Evolutionary conservation across 2,113 vertebrate species (phyloP).

Genomic region (Dryoscopus gambensis): DNA sequence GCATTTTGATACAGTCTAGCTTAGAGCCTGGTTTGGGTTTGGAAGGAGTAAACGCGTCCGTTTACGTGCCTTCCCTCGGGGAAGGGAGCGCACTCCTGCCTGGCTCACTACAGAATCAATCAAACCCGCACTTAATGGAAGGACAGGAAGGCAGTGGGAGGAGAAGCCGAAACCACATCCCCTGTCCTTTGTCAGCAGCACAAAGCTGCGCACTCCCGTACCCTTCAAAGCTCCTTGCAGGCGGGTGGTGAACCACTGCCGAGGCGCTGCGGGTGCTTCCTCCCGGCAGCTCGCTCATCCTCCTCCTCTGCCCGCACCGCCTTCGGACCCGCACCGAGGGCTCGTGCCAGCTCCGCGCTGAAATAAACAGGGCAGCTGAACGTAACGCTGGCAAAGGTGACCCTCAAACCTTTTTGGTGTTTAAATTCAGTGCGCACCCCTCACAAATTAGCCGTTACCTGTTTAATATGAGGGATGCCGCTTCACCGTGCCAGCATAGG

Average conservation of each 20-base stretch:
- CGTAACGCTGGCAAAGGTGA: accelerated
- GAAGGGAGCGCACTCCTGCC: not conserved
- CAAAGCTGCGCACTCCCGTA: not conserved
- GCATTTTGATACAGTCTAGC: not conserved
- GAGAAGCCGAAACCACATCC: conserved; percentile 21
- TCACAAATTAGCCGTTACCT: not conserved
- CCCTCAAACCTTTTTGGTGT: not conserved
- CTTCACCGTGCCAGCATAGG: accelerated
- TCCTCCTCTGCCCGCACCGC: not conserved
- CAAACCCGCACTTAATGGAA: not conserved
- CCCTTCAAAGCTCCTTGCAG: conserved; percentile 60
- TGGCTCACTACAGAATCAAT: conserved; percentile 8
- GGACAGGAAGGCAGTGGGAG: conserved; percentile 17
- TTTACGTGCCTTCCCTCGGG: not conserved
- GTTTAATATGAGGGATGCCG: not conserved
- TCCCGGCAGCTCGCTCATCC: not conserved
- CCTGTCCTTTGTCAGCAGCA: conserved; percentile 32
- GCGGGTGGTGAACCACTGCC: not conserved
- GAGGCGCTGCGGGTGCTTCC: not conserved
- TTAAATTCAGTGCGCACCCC: too few relatives aligned
- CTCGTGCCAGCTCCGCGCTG: accelerated
- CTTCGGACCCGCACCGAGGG: not conserved
- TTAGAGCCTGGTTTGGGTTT: not conserved
- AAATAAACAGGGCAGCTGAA: not conserved
- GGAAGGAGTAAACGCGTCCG: not conserved